phyloP scores from a whole-genome alignment of 2,888 invertebrate species.

The Cataglyphis rosenhaueri region DNA sequence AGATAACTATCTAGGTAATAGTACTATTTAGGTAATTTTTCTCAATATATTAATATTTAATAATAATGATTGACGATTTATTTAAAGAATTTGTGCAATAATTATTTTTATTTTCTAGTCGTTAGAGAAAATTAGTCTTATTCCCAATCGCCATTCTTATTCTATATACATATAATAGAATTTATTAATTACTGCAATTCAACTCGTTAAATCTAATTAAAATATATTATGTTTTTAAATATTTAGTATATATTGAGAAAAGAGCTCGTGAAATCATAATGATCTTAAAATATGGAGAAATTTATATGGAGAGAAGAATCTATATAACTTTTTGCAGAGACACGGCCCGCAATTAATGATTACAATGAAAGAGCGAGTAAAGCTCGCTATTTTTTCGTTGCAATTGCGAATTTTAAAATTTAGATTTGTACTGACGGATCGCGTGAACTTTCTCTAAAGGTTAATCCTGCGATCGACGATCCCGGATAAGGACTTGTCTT shows the following conservation, averaged over 20 bases:
- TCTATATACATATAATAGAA: not conserved
- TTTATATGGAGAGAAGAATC: not conserved
- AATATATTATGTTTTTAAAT: not conserved
- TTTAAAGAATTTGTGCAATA: not conserved
- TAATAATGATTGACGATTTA: not conserved
- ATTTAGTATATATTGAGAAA: not conserved
- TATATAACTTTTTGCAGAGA: conserved; percentile 10
- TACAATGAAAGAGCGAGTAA: conserved; percentile 69
- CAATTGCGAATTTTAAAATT: not conserved
- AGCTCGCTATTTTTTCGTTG: not conserved
- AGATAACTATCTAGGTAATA: not conserved
- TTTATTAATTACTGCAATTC: not conserved
- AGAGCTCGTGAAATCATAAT: not conserved
- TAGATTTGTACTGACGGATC: not conserved
- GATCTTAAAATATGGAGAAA: not conserved
- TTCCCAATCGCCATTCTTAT: not conserved
- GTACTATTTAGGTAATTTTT: not conserved
- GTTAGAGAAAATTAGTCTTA: not conserved
- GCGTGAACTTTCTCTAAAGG: conserved; percentile 24
- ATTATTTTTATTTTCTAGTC: not conserved
- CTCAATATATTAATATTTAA: not conserved
- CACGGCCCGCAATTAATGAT: conserved; percentile 65
- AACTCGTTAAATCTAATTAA: no score
- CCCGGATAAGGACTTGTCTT: conserved; percentile 74
- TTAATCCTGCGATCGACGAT: conserved; percentile 77